Conservation (phyloP, 2,797 vertebrate species). For the Phataginus tricuspis region DNA sequence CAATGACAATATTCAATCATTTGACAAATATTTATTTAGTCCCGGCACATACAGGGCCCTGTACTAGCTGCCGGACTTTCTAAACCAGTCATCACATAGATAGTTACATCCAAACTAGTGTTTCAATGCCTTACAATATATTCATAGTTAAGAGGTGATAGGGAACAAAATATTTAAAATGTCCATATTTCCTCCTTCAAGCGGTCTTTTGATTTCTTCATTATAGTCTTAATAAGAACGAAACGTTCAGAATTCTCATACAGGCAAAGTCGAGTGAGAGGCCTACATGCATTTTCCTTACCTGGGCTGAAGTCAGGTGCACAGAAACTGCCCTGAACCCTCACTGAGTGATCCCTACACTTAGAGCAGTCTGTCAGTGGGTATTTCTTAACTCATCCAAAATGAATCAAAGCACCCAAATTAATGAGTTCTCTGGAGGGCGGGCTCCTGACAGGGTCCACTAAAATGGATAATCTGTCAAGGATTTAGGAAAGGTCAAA, state of each 20-base stretch:
- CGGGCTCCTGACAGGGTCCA: background rate
- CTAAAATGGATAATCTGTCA: conserved; percentile 9
- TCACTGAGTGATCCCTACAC: background rate
- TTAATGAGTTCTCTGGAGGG: conserved; percentile 16
- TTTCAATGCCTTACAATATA: background rate
- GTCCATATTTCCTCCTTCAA: background rate
- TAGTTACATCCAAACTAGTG: background rate
- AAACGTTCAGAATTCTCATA: background rate
- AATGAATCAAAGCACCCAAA: conserved; percentile 37
- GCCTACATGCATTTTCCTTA: background rate
- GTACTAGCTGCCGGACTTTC: background rate
- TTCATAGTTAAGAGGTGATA: background rate
- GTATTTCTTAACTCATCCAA: background rate
- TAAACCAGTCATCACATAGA: background rate
- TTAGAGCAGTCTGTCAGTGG: background rate
- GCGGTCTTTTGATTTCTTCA: background rate
- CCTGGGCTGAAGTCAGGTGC: background rate
- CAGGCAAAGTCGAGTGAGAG: background rate
- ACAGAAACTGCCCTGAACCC: background rate
- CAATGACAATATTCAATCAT: background rate
- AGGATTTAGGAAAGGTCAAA: conserved; percentile 35
- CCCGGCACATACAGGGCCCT: background rate
- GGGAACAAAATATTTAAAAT: background rate
- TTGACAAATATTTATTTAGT: background rate
- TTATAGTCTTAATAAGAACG: background rate